phyloP scores from a whole-genome alignment of 2,797 vertebrate genomes.

The Myotis findleyi region DNA sequence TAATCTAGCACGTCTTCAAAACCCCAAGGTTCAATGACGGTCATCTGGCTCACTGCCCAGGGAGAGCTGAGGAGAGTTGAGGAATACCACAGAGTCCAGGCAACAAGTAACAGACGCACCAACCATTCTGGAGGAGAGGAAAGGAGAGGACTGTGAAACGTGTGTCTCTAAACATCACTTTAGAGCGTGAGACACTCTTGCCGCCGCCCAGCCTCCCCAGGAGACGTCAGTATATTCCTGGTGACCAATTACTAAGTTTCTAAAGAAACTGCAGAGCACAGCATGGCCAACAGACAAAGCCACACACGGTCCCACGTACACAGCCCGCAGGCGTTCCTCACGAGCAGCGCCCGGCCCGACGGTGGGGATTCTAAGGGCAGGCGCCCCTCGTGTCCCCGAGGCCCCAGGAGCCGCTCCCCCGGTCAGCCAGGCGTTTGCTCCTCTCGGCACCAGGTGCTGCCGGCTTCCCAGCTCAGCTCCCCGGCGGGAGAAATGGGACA shows the following conservation, averaged over 20 bases:
- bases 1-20: neutral
- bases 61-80: neutral
- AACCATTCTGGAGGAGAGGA: neutral
- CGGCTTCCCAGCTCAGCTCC: neutral
- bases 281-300: slow-evolving; percentile 20
- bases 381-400: neutral
- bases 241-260: neutral
- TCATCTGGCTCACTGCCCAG: neutral
- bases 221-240: neutral
- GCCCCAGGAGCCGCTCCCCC: neutral
- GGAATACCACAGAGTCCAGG: neutral
- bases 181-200: neutral
- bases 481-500: neutral
- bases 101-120: neutral
- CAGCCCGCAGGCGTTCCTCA: neutral
- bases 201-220: neutral
- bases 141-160: neutral
- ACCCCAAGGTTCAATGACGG: slow-evolving; percentile 44
- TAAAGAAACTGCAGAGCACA: neutral
- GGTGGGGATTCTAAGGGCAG: neutral
- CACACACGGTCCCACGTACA: neutral
- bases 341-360: neutral
- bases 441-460: neutral
- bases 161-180: neutral
- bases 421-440: neutral